These are phyloP conservation scores for Nycticryphes semicollaris DNA, from an alignment of 2,113 vertebrate genomes.

Conservation along the genomic window DNA sequence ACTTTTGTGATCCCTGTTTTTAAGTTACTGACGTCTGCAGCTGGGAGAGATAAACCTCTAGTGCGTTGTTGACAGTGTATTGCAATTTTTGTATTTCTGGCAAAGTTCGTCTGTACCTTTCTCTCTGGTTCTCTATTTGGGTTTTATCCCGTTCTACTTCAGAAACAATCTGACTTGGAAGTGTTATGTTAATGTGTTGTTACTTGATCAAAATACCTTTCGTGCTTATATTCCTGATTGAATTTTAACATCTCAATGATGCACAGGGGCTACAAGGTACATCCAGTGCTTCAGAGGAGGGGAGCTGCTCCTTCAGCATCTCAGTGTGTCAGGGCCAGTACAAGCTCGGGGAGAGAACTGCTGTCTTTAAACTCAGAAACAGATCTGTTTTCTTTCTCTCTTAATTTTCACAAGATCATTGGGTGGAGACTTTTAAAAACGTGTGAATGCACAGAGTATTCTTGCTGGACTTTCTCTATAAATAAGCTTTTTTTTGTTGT, in stretches of 20 bases:
- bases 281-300: neutral
- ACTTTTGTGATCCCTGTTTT: neutral
- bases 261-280: neutral
- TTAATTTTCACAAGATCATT: neutral
- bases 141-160: neutral
- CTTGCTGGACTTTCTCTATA: neutral
- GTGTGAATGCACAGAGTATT: neutral
- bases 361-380: neutral
- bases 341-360: neutral
- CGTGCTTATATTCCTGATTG: neutral
- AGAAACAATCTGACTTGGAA: neutral
- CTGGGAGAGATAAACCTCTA: neutral
- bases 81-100: neutral
- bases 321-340: neutral
- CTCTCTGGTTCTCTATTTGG: neutral
- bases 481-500: neutral
- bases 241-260: neutral
- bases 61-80: fast-evolving
- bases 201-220: neutral
- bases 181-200: neutral
- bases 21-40: neutral
- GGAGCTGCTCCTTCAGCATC: neutral
- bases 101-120: neutral
- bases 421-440: neutral
- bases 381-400: neutral